phyloP scores from a whole-genome alignment of 2,113 vertebrate species.

The Pongo abelii region DNA sequence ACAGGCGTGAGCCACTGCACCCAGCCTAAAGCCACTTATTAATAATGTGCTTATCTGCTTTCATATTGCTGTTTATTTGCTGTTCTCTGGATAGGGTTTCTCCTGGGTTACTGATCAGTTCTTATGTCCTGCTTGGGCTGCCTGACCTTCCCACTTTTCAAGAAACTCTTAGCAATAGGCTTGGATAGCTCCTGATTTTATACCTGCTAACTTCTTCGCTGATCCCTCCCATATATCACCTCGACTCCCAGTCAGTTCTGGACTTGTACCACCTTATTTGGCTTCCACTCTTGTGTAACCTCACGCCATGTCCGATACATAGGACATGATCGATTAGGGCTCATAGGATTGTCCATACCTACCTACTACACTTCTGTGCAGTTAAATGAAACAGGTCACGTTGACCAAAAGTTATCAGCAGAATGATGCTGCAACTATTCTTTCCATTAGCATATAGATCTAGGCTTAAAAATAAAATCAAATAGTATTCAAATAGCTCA shows the following conservation, averaged over 20 bases:
- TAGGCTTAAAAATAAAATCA: slow-evolving; percentile 19
- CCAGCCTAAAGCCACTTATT: background rate
- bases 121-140: background rate
- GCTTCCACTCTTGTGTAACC: background rate
- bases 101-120: background rate
- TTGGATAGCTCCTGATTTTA: background rate
- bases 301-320: background rate
- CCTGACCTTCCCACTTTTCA: background rate
- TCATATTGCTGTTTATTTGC: background rate
- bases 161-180: background rate
- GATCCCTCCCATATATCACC: background rate
- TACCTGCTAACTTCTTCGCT: background rate
- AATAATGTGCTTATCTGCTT: background rate
- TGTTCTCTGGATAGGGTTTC: background rate
- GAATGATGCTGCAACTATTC: background rate
- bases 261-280: background rate
- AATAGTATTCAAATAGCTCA: background rate
- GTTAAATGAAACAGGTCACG: background rate
- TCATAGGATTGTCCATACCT: background rate
- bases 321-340: background rate
- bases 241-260: background rate
- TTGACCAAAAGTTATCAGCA: background rate
- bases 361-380: background rate
- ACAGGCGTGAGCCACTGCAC: too few relatives aligned
- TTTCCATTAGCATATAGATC: background rate